A percentile compares a stretch with the other conserved stretches of the same genome.
These are phyloP conservation scores for Pionites leucogaster DNA, from an alignment of 2,113 vertebrate genomes.

Conservation along the genomic window DNA sequence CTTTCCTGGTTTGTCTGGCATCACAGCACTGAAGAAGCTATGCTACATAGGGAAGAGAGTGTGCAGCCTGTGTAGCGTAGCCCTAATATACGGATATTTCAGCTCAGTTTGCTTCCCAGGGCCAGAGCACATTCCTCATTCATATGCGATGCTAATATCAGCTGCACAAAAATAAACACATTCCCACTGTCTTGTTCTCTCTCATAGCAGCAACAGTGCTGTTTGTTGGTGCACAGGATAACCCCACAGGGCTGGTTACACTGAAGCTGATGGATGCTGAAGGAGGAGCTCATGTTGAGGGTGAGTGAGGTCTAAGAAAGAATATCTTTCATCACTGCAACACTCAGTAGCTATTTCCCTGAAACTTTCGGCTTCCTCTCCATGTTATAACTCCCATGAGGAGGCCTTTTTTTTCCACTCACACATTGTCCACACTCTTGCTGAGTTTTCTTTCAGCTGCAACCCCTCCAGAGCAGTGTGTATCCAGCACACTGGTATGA, in stretches of 20 bases:
- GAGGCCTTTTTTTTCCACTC: neutral
- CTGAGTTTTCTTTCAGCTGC: neutral
- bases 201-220: neutral
- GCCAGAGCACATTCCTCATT: neutral
- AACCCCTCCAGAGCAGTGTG: neutral
- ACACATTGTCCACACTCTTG: neutral
- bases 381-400: neutral
- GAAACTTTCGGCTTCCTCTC: neutral
- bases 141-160: neutral
- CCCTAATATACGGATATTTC: neutral
- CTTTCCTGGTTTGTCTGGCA: neutral
- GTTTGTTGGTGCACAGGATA: neutral
- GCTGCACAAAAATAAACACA: neutral
- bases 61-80: neutral
- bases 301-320: neutral
- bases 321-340: neutral
- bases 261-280: neutral
- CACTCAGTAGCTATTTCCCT: neutral
- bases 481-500: rapidly evolving
- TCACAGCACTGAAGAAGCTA: neutral
- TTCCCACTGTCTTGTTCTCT: neutral
- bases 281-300: neutral
- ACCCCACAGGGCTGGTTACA: neutral
- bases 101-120: neutral
- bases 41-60: neutral